Evolutionary conservation across 2,888 invertebrate genomes (phyloP), one percentile per base, ranked within the genome.

Genomic region (Zaprionus obscuricornis): DNA sequence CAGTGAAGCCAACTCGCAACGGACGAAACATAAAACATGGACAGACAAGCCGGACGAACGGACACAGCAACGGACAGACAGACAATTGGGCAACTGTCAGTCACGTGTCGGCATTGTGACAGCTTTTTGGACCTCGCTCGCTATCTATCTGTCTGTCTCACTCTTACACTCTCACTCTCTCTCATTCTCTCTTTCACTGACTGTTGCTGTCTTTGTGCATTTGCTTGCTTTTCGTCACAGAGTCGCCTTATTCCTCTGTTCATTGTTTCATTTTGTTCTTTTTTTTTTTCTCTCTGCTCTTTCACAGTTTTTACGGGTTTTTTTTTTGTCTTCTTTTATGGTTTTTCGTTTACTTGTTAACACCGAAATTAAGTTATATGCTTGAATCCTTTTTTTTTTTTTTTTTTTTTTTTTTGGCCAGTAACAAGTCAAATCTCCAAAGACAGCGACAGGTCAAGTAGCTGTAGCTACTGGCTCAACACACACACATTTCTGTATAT

Each of bases 281-380:
- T 40, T 22, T 50, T 31, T 46, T 22, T 43, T 49, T 60, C 24
- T 14, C 18, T 34, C 46, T 42, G 63, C 60, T 55, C 54, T 63
- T 63, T 64, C 62, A 63, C 62, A 63, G 62, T 63, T 63, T 45
- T 63, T 62, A 27, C 49, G 58, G 36, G 24, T 36, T 5, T 42
- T 33, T 42, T 54, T 40, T 54, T 26, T 54, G 34, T n/a, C n/a
- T n/a, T n/a, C n/a, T n/a, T n/a, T n/a, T n/a, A 59, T 60, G 69
- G 66, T 69, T 70, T 55, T 66, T 66, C 49, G 43, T 57, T 63
- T 66, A 63, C 63, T 81, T 81, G 72, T 78, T 74, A 72, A 78
- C 72, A 78, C 58, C 37, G 52, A 66, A 77, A 77, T 81, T 74
- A 66, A 77, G 78, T 81, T 72, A 81, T 77, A 72, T 58, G 56